Conservation (phyloP, 1,140 invertebrate genomes). For the Drosophila paulistorum region DNA sequence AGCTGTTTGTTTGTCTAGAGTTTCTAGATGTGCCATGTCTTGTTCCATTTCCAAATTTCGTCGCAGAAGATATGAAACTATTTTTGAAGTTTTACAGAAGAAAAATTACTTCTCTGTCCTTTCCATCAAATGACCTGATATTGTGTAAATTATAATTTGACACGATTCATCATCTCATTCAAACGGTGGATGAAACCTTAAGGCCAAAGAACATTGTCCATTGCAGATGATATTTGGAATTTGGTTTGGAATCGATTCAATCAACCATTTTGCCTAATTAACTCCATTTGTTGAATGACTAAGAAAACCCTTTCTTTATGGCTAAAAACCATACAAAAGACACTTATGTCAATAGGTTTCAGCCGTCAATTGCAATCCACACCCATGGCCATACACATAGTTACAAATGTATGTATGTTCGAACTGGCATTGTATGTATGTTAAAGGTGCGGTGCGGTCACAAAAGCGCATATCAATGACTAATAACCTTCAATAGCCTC, state of each 20-base stretch:
- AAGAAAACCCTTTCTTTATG: constrained; percentile 14
- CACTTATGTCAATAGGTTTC: constrained; percentile 19
- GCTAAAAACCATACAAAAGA: constrained; percentile 8
- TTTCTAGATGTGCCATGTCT: no score
- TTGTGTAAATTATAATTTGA: no score
- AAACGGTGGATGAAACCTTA: neutral
- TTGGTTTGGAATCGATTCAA: neutral
- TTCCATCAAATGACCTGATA: no score
- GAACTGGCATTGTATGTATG: constrained; percentile 13
- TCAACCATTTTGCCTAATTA: neutral
- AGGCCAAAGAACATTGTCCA: neutral
- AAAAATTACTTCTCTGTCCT: no score
- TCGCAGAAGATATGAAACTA: no score
- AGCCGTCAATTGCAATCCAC: constrained; percentile 7
- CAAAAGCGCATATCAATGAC: constrained; percentile 72
- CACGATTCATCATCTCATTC: neutral
- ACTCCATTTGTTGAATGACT: constrained; percentile 13
- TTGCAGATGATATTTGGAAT: neutral
- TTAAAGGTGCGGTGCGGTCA: constrained; percentile 54
- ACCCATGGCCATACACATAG: constrained; percentile 22
- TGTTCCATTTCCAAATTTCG: no score
- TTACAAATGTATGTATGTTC: neutral
- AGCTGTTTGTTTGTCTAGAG: no score
- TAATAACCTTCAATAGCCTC: constrained; percentile 58
- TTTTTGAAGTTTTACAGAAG: no score